A percentile compares a stretch with the other conserved stretches of the same genome.
Conservation (phyloP, 2,888 invertebrate genomes). For the Notocelia uddmanniana region DNA sequence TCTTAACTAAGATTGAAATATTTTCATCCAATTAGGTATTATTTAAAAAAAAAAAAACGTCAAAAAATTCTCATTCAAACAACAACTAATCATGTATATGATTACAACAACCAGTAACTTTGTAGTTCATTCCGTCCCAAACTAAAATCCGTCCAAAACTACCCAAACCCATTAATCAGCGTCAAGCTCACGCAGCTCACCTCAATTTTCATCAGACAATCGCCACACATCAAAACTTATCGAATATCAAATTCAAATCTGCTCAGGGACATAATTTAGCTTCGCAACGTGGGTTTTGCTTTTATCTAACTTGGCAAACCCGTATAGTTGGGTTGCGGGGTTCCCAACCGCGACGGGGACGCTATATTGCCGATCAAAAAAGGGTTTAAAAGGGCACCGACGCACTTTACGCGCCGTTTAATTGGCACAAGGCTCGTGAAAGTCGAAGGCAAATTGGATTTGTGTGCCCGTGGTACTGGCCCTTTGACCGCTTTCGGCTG, state of each 20-base stretch:
- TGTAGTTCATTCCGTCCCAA: neutral
- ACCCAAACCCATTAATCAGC: conserved; percentile 27
- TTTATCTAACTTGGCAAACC: conserved; percentile 59
- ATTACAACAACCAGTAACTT: conserved; percentile 5
- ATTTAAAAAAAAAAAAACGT: too few species aligned
- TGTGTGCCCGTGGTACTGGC: conserved; percentile 65
- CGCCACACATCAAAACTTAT: conserved; percentile 43
- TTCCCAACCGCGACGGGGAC: conserved; percentile 52
- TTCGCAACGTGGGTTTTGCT: conserved; percentile 48
- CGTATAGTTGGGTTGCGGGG: conserved; percentile 45
- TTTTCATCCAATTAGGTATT: too few species aligned
- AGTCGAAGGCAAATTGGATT: conserved; percentile 83
- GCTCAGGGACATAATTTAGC: conserved; percentile 44
- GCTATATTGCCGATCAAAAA: conserved; percentile 65
- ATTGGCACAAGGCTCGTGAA: conserved; percentile 78
- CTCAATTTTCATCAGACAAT: conserved; percentile 34
- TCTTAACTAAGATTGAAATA: too few species aligned
- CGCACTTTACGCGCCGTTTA: conserved; percentile 81
- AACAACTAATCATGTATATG: neutral
- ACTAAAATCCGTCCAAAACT: conserved; percentile 12
- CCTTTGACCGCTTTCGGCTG: conserved; percentile 75
- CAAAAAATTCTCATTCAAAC: neutral
- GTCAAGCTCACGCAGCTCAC: conserved; percentile 25
- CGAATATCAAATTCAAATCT: conserved; percentile 44
- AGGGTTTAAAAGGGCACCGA: conserved; percentile 64